Conservation (phyloP, 2,797 vertebrate species). For the Cirrhinus molitorella region DNA sequence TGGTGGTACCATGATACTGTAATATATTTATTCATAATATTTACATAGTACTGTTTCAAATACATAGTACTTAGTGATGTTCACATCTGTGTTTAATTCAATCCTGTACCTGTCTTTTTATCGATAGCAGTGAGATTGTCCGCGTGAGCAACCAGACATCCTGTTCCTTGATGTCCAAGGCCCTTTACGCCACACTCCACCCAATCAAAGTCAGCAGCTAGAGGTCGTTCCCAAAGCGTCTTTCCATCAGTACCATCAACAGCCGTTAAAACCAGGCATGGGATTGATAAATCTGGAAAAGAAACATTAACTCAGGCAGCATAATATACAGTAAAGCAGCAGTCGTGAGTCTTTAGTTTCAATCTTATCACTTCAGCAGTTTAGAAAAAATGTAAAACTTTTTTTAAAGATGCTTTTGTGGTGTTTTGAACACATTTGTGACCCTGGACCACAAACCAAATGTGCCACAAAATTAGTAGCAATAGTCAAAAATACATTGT, state of each 20-base stretch:
- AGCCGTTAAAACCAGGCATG: slow-evolving; percentile 83
- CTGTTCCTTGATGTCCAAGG: slow-evolving; percentile 47
- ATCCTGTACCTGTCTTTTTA: slow-evolving; percentile 76
- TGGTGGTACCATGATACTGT: too few relatives aligned
- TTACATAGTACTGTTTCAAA: not conserved
- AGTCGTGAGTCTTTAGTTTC: not conserved
- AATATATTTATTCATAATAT: too few relatives aligned
- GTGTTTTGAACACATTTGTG: not conserved
- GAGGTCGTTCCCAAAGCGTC: slow-evolving; percentile 81
- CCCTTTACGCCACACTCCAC: slow-evolving; percentile 80
- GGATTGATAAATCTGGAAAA: slow-evolving; percentile 79
- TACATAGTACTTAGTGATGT: not conserved
- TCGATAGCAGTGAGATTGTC: slow-evolving; percentile 75
- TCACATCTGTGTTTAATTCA: not conserved
- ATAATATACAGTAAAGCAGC: not conserved
- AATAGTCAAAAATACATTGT: too few relatives aligned
- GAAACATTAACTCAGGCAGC: not conserved
- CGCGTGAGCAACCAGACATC: slow-evolving; percentile 82
- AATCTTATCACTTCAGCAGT: not conserved
- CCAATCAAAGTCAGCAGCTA: slow-evolving; percentile 79
- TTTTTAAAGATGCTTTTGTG: not conserved
- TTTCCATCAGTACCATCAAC: slow-evolving; percentile 86
- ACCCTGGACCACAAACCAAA: too few relatives aligned
- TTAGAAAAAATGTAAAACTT: not conserved
- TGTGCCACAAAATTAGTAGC: too few relatives aligned